phyloP scores from a whole-genome alignment of 2,888 invertebrate genomes.

The Morpho helenor region DNA sequence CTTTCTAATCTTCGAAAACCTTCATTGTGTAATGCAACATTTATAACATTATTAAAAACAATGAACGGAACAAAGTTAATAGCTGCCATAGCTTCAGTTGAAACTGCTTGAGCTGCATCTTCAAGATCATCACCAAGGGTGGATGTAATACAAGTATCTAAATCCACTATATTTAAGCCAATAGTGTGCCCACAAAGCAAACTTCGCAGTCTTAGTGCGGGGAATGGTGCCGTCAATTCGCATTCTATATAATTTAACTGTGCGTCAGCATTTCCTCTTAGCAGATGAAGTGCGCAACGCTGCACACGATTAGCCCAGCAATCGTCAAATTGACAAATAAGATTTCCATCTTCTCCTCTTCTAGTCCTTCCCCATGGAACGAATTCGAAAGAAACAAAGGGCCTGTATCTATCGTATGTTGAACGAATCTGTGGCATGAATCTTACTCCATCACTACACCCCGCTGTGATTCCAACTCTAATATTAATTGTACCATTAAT shows the following conservation, averaged over 20 bases:
- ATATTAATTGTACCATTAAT: conserved; percentile 5
- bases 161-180: conserved; percentile 42
- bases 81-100: conserved; percentile 38
- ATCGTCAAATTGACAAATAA: conserved; percentile 56
- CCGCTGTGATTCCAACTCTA: conserved; percentile 3
- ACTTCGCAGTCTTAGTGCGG: conserved; percentile 39
- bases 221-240: conserved; percentile 49
- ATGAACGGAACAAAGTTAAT: conserved; percentile 56
- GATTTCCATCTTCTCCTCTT: conserved; percentile 36
- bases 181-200: conserved; percentile 48
- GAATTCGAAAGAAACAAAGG: conserved; percentile 57
- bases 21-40: conserved; percentile 33
- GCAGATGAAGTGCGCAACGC: conserved; percentile 52
- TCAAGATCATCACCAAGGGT: conserved; percentile 37
- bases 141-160: conserved; percentile 4
- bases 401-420: conserved; percentile 45
- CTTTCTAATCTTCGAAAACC: conserved; percentile 39
- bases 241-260: conserved; percentile 60
- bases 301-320: conserved; percentile 68
- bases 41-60: conserved; percentile 45
- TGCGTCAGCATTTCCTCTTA: conserved; percentile 47
- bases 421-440: conserved; percentile 49
- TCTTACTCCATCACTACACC: conserved; percentile 40
- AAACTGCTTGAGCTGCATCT: conserved; percentile 39
- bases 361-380: conserved; percentile 65